Evolutionary conservation across 2,113 vertebrate genomes (phyloP), one percentile per base, ranked within the genome.

Genomic region (Tursiops truncatus): DNA sequence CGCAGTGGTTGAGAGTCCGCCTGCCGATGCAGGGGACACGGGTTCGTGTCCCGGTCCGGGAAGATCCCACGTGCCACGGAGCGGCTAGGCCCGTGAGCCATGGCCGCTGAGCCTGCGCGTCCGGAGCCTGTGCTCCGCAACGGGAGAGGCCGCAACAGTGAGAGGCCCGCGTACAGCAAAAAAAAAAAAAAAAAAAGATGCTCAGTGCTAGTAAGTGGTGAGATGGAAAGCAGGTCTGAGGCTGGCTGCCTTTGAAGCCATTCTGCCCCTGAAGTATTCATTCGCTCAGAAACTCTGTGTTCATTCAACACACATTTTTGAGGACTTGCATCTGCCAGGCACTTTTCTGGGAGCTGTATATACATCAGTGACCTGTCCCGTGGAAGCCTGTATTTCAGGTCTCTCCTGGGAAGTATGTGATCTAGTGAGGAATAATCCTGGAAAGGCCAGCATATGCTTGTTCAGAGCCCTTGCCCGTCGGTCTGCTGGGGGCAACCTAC

Each of bases 401-500:
- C 25, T 82, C 6, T 63, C 58, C n/a, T 13, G 41, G 41, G 56
- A 71, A 20, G 15, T 14, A 4, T 63, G 25, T 38, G 41, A 81
- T 56, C 5, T 26, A 10, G 50, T 1, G 12, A 67, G 15, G 84
- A 36, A 38, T 56, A 36, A 56, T 56, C 65, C 44, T 82, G 4
- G 62, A 17, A 47, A 2, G 11, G 15, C 17, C 25, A 11, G 11
- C 17, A 31, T 50, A 13, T 3, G 9, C 36, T 76, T 58, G 26
- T 36, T 89, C 88, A 84, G 25, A 70, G 28, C 23, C 50, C 36
- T 62, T 0, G 3, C 8, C 8, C 11, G 3, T 2, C 1, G 3
- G 9, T 53, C 79, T 65, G 33, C 7, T 58, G 18, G 26, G 26
- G 50, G 62, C 31, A 10, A 4, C 9, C 15, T 0, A 0, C 18